Evolutionary conservation across 2,888 invertebrate genomes (phyloP).

Genomic region (Sminthurinus aureus): DNA sequence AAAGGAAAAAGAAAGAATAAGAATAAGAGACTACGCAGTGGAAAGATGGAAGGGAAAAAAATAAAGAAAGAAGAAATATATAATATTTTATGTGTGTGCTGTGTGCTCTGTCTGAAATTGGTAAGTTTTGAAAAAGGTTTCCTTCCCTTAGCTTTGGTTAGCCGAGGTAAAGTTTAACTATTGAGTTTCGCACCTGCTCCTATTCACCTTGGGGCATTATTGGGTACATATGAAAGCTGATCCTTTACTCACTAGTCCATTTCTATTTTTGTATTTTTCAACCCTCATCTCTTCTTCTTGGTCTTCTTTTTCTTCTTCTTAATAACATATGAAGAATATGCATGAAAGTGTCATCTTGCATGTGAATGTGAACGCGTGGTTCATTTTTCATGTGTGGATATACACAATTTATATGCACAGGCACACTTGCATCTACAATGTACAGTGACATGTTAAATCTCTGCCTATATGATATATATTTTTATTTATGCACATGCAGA

Average conservation of each 20-base stretch:
- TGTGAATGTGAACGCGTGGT: neutral
- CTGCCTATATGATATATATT: neutral
- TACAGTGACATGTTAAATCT: neutral
- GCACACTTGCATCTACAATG: no score
- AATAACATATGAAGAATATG: neutral
- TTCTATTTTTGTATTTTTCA: neutral
- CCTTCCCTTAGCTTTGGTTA: neutral
- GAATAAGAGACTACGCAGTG: neutral
- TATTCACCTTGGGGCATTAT: conserved; percentile 11
- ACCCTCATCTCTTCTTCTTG: neutral
- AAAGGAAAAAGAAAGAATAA: neutral
- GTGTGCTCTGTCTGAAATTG: no score
- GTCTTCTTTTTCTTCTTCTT: no score
- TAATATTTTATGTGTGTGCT: neutral
- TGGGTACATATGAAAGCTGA: neutral
- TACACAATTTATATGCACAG: neutral
- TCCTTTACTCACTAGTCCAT: neutral
- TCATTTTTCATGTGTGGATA: neutral
- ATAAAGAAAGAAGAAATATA: neutral
- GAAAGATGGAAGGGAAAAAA: neutral
- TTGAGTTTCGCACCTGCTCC: conserved; percentile 12
- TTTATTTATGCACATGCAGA: neutral
- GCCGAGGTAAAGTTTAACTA: neutral
- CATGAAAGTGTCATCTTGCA: neutral
- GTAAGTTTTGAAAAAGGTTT: neutral